A percentile compares a stretch with the other conserved stretches of the same genome.
Evolutionary conservation across 1,140 invertebrate species (phyloP).

Genomic region (Psilanteris sp.): DNA sequence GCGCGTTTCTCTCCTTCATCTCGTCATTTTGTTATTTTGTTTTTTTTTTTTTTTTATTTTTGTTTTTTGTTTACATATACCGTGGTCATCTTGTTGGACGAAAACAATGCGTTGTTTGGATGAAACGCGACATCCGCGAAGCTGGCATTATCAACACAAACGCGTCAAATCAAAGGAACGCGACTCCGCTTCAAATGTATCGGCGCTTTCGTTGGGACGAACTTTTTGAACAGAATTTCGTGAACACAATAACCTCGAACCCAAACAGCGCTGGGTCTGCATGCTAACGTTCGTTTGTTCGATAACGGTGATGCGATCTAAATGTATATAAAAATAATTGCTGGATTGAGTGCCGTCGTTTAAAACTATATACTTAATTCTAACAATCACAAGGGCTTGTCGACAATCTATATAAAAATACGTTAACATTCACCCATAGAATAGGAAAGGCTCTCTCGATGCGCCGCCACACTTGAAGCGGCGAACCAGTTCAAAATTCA

Average conservation of each 20-base stretch:
- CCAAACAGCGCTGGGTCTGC: slow-evolving; percentile 17
- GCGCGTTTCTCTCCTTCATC: too few species aligned
- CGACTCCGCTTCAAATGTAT: too few species aligned
- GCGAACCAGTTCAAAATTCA: too few species aligned
- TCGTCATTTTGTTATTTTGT: too few species aligned
- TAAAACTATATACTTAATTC: slow-evolving; percentile 3
- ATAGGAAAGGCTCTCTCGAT: slow-evolving; percentile 30
- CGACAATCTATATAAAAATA: slow-evolving; percentile 20
- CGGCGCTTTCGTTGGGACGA: slow-evolving; percentile 30
- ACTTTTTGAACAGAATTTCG: neutral
- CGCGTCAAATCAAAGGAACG: too few species aligned
- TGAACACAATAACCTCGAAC: slow-evolving; percentile 2
- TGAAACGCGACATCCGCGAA: too few species aligned
- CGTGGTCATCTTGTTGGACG: too few species aligned
- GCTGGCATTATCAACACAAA: too few species aligned
- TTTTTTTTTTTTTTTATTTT: too few species aligned
- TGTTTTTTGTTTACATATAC: too few species aligned
- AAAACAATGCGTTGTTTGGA: too few species aligned
- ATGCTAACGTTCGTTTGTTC: neutral
- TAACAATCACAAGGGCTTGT: slow-evolving; percentile 20
- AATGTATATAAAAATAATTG: slow-evolving; percentile 27
- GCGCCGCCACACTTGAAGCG: neutral
- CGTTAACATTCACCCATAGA: too few species aligned
- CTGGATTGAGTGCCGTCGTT: neutral
- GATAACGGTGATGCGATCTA: neutral